A percentile compares a stretch with the other conserved stretches of the same genome.
phyloP scores from a whole-genome alignment of 2,888 invertebrate species.

The Parnassius orleans region DNA sequence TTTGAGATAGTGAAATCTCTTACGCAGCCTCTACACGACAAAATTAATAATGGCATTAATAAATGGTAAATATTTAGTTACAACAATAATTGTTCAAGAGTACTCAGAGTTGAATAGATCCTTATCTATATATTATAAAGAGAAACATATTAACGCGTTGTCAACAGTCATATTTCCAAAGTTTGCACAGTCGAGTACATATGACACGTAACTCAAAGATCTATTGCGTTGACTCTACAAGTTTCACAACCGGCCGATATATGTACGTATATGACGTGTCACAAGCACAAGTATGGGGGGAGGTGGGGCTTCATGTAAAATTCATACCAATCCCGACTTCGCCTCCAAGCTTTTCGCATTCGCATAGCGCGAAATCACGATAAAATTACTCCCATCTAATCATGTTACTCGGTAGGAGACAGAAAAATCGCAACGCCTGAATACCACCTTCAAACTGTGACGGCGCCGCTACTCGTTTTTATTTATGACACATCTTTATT shows the following conservation, averaged over 20 bases:
- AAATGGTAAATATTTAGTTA: too few species aligned
- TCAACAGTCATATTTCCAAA: background rate
- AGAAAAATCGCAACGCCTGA: conserved; percentile 41
- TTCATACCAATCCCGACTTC: conserved; percentile 60
- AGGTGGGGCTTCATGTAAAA: conserved; percentile 68
- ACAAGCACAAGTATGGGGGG: conserved; percentile 46
- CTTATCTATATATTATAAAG: background rate
- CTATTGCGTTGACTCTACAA: conserved; percentile 32
- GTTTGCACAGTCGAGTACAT: background rate
- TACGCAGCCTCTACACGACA: too few species aligned
- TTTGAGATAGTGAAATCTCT: too few species aligned
- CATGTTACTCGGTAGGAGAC: conserved; percentile 53
- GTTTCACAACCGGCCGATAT: conserved; percentile 50
- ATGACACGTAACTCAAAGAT: conserved; percentile 1
- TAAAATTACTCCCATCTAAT: conserved; percentile 73
- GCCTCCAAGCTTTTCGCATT: conserved; percentile 44
- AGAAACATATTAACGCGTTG: background rate
- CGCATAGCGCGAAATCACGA: conserved; percentile 56
- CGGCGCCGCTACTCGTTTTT: conserved; percentile 27
- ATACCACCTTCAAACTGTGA: conserved; percentile 31
- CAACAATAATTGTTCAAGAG: too few species aligned
- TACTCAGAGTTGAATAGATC: too few species aligned
- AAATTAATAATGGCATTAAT: too few species aligned
- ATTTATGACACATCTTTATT: conserved; percentile 29
- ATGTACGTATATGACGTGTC: conserved; percentile 53